Conservation (phyloP, 1,140 invertebrate species). For the Drosophila lini region DNA sequence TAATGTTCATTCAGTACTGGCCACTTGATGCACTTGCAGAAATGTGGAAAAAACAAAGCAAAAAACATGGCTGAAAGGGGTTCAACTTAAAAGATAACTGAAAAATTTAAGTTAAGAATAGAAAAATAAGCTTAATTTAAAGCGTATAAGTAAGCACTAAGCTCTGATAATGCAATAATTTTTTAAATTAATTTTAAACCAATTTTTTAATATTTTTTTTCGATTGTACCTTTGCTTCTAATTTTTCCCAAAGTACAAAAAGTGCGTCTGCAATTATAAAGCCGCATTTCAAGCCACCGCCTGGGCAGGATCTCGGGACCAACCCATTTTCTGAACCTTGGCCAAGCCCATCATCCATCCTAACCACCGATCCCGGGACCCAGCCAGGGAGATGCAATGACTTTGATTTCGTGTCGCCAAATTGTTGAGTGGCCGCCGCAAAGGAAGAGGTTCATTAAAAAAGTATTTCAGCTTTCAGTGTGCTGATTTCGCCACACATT, state of each 20-base stretch:
- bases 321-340: constrained; percentile 33
- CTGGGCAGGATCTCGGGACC: constrained; percentile 6
- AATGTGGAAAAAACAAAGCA: neutral
- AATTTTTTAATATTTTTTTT: neutral
- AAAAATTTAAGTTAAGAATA: no score
- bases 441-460: constrained; percentile 81
- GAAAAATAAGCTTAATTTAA: neutral
- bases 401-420: constrained; percentile 81
- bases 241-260: constrained; percentile 73
- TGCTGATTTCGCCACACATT: constrained; percentile 77
- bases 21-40: constrained; percentile 25
- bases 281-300: constrained; percentile 54
- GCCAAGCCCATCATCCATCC: constrained; percentile 10
- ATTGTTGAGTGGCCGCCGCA: constrained; percentile 52
- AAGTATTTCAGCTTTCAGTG: constrained; percentile 78
- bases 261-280: constrained; percentile 81
- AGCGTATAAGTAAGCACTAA: neutral
- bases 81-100: neutral
- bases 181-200: no score
- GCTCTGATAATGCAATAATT: neutral
- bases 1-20: constrained; percentile 72
- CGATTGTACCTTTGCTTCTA: constrained; percentile 41
- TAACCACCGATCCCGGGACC: constrained; percentile 5
- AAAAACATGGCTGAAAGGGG: neutral
- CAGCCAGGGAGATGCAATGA: constrained; percentile 57